Evolutionary conservation across 2,888 invertebrate species (phyloP), one percentile per base, ranked within the genome.

Genomic region (Hydrotaea cyrtoneurina): DNA sequence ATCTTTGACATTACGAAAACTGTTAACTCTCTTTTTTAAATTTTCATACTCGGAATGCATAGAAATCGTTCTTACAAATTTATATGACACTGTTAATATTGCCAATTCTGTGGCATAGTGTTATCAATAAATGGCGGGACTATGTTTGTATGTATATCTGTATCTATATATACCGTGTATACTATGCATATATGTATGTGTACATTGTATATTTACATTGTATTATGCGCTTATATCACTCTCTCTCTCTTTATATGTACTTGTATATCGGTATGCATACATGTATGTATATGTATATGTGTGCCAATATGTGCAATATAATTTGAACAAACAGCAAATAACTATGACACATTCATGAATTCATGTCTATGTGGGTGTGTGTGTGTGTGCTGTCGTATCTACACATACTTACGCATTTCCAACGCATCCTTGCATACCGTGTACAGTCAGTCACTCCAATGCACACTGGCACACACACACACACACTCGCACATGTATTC

Each of bases 261-360:
- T 8, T 15, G 15, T 13, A 53, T 50, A 36, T 36, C 2, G 19
- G 8, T 74, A 8, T n/a, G 21, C 55, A 17, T 21, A 11, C 3
- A 26, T 50, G 21, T 17, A 36, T 74, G 74, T 75, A 23, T 19
- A 26, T 57, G 57, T 53, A 46, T 26, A 75, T 73, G 64, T 64
- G 66, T 46, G 80, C 2, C 13, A 43, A n/a, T 4, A n/a, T n/a
- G 50, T 50, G 62, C 10, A 69, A 69, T 19, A 23, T 69, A 46
- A 23, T 43, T 69, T 69, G 19, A 46, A 69, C 69, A 39, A 66
- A 66, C 43, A 66, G 17, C 66, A 69, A 15, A 23, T 46, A 69
- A 46, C 69, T 66, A 62, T 62, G 8, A 36, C 36, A 62, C 26
- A 59, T 15, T 17, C 55, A 57, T 23, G 19, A 53, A 55, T 55